phyloP scores from a whole-genome alignment of 2,888 invertebrate species.

The Glyphotaelius pellucidus region DNA sequence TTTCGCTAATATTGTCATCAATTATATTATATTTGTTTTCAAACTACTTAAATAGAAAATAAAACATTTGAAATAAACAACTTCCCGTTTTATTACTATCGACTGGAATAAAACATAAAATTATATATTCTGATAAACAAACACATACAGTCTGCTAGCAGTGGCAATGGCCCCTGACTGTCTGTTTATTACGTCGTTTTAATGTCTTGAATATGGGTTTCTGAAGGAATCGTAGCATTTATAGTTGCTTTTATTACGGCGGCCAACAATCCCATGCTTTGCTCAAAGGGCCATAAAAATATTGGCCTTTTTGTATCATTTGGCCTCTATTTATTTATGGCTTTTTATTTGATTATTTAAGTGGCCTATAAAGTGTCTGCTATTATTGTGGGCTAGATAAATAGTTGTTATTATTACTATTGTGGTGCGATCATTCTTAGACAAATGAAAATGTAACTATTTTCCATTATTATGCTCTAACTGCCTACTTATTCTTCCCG shows the following conservation, averaged over 20 bases:
- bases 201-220: slow-evolving; percentile 16
- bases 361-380: not conserved
- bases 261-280: slow-evolving; percentile 11
- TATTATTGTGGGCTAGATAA: not conserved
- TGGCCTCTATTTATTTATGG: not conserved
- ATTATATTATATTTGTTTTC: no score
- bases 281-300: slow-evolving; percentile 6
- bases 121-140: slow-evolving; percentile 11
- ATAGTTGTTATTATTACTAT: no score
- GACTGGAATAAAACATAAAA: not conserved
- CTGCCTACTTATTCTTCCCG: not conserved
- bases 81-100: not conserved
- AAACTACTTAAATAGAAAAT: not conserved
- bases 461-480: not conserved
- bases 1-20: no score
- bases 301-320: slow-evolving; percentile 4
- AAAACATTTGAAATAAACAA: not conserved
- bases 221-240: slow-evolving; percentile 11
- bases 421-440: not conserved
- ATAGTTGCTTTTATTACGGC: slow-evolving; percentile 11
- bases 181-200: slow-evolving; percentile 2
- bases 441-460: not conserved
- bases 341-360: not conserved
- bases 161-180: not conserved
- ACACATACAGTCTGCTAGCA: not conserved